A percentile compares a stretch with the other conserved stretches of the same genome.
Evolutionary conservation across 2,797 vertebrate genomes (phyloP).

Genomic region (Atherinosoma microstoma): DNA sequence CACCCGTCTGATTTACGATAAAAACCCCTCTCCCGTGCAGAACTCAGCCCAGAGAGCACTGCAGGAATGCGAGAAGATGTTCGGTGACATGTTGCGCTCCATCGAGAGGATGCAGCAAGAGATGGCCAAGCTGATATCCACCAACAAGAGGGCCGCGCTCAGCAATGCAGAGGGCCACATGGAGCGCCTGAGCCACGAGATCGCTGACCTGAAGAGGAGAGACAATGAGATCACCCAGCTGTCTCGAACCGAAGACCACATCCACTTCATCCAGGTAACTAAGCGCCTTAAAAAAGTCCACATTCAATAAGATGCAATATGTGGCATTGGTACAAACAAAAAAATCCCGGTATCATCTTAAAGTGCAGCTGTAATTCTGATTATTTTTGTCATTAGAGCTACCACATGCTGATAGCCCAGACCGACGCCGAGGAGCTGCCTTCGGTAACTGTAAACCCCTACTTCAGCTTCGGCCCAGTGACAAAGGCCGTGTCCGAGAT

Average conservation of each 20-base stretch:
- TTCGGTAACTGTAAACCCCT: slow-evolving; percentile 83
- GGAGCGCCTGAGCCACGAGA: slow-evolving; percentile 85
- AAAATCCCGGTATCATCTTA: neutral
- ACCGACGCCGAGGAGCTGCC: slow-evolving; percentile 85
- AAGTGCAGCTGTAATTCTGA: neutral
- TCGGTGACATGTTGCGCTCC: slow-evolving; percentile 84
- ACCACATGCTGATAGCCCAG: slow-evolving; percentile 86
- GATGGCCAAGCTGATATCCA: slow-evolving; percentile 84
- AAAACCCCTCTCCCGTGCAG: slow-evolving; percentile 49
- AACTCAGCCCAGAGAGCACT: slow-evolving; percentile 83
- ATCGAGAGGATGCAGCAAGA: slow-evolving; percentile 88
- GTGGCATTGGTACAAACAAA: neutral
- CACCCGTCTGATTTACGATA: slow-evolving; percentile 38
- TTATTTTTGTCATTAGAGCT: slow-evolving; percentile 66
- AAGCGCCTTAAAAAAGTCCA: neutral
- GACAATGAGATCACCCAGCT: slow-evolving; percentile 85
- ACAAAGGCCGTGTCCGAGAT: slow-evolving; percentile 85
- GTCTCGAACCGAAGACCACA: slow-evolving; percentile 87
- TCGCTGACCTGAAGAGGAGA: slow-evolving; percentile 83
- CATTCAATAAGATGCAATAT: neutral
- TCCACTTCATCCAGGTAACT: slow-evolving; percentile 87
- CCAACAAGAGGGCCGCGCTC: slow-evolving; percentile 84
- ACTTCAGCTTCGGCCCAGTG: slow-evolving; percentile 83
- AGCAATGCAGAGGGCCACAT: slow-evolving; percentile 84
- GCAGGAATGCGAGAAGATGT: slow-evolving; percentile 87